Percentiles rank a stretch among this genome's conserved stretches.
phyloP scores from a whole-genome alignment of 2,113 vertebrate species.

The Tragulus kanchil region DNA sequence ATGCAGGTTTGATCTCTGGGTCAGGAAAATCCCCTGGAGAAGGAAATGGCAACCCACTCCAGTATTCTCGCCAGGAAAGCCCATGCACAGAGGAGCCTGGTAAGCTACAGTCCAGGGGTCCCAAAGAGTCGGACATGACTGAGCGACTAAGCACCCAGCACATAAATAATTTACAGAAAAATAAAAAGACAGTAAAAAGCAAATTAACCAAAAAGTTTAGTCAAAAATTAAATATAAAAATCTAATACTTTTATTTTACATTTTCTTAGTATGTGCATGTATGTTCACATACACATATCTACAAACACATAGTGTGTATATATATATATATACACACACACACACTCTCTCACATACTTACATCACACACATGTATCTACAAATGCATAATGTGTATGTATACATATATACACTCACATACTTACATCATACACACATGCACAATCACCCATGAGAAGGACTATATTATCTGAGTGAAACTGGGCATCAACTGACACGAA shows the following conservation, averaged over 20 bases:
- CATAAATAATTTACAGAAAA: conserved; percentile 15
- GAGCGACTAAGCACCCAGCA: neutral
- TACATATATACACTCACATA: neutral
- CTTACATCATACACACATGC: neutral
- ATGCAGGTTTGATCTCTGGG: neutral
- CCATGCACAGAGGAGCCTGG: neutral
- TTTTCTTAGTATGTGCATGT: neutral
- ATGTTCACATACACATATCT: neutral
- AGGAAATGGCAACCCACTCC: neutral
- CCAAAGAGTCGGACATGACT: neutral
- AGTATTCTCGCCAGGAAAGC: neutral
- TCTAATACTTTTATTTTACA: neutral
- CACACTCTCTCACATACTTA: no score
- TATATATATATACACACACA: no score
- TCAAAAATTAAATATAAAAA: conserved; percentile 33
- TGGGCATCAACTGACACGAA: neutral
- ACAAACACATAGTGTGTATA: neutral
- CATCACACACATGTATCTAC: no score
- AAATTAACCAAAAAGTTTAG: conserved; percentile 4
- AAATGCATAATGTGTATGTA: no score
- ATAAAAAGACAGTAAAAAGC: neutral
- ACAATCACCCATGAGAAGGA: neutral
- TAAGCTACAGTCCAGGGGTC: neutral
- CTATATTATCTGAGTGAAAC: neutral
- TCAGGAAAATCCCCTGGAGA: neutral